Conservation (phyloP, 2,113 vertebrate species). For the Clarias gariepinus region DNA sequence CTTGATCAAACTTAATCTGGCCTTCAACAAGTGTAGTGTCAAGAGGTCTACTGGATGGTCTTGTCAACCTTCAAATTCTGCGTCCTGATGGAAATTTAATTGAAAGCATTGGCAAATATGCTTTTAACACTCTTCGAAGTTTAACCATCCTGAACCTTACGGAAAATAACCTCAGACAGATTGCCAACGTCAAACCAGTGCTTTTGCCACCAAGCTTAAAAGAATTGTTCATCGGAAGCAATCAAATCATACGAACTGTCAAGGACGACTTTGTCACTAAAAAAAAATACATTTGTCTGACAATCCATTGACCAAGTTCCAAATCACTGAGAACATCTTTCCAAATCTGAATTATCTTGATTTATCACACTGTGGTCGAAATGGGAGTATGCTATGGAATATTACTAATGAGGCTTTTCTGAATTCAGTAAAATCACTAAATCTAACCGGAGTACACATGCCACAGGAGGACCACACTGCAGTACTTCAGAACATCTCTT, state of each 20-base stretch:
- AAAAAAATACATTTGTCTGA: constrained; percentile 26
- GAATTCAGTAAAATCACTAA: constrained; percentile 58
- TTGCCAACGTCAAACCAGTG: constrained; percentile 30
- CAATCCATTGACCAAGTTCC: constrained; percentile 55
- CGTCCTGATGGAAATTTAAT: constrained; percentile 41
- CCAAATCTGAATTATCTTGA: constrained; percentile 61
- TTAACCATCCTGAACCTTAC: constrained; percentile 48
- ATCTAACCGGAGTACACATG: constrained; percentile 60
- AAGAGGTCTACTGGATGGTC: not conserved
- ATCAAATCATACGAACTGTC: constrained; percentile 44
- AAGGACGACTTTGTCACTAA: constrained; percentile 27
- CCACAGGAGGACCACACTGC: constrained; percentile 37
- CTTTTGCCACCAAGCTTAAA: constrained; percentile 22
- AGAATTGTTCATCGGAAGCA: constrained; percentile 40
- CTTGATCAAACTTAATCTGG: constrained; percentile 39
- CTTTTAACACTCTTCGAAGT: constrained; percentile 39
- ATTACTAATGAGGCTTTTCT: constrained; percentile 60
- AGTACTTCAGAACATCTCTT: constrained; percentile 59
- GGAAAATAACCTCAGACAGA: constrained; percentile 29
- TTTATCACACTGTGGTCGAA: constrained; percentile 47
- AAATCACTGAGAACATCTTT: constrained; percentile 63
- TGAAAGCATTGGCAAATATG: constrained; percentile 9
- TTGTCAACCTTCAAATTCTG: constrained; percentile 17
- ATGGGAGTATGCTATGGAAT: constrained; percentile 53
- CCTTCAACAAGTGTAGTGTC: constrained; percentile 33